Evolutionary conservation across 2,888 invertebrate genomes (phyloP).

Genomic region (Epirrhoe tristata): DNA sequence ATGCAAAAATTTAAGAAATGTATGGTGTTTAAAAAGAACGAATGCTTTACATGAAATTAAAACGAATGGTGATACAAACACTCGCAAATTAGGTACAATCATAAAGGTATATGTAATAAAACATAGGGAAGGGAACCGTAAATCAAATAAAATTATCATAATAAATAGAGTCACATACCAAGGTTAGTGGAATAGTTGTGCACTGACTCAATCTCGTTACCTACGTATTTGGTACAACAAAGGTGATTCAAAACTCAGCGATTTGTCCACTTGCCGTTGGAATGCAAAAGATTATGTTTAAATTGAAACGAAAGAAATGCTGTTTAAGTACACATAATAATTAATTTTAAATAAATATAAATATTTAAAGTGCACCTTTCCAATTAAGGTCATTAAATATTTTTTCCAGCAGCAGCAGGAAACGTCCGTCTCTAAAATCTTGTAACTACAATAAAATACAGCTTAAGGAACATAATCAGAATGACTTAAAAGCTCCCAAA

Average conservation of each 20-base stretch:
- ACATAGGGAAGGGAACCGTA: background rate
- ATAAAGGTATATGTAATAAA: background rate
- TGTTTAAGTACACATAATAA: background rate
- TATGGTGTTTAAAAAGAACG: background rate
- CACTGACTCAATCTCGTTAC: slow-evolving; percentile 64
- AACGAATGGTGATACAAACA: background rate
- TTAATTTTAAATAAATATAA: background rate
- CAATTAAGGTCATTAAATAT: background rate
- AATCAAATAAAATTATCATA: slow-evolving; percentile 25
- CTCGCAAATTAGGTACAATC: too few relatives aligned
- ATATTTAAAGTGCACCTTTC: background rate
- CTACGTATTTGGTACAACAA: slow-evolving; percentile 60
- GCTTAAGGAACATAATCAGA: background rate
- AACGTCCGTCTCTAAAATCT: background rate
- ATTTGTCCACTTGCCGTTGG: slow-evolving; percentile 54
- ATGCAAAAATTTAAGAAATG: too few relatives aligned
- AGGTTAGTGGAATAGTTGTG: slow-evolving; percentile 60
- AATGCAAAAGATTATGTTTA: slow-evolving; percentile 55
- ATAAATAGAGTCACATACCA: slow-evolving; percentile 48
- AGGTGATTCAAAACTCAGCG: slow-evolving; percentile 61
- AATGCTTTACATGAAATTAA: background rate
- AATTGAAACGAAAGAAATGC: slow-evolving; percentile 38
- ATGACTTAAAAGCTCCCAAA: slow-evolving; percentile 34
- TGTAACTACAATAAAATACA: background rate
- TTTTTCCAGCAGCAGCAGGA: background rate